Base-by-base conservation (phyloP, 2,888 invertebrate genomes). In the Odiellus spinosus region DNA sequence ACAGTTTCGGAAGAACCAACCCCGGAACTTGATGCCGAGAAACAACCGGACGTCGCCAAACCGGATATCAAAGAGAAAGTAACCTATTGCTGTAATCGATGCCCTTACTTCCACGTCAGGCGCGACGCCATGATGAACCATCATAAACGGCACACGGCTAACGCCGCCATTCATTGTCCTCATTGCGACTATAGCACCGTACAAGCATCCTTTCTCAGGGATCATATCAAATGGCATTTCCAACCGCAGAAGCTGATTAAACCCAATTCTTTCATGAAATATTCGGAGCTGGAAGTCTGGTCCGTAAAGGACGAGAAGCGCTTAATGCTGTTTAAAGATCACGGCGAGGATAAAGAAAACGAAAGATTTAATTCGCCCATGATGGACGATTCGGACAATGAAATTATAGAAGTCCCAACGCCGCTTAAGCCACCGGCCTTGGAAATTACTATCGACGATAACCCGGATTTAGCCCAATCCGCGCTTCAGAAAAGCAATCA, bases 181-280 rank as follows among this genome's bases (percentile, higher is more conserved):
- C 79, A 80, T 63, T 88, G 88, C 64, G 83, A 85, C 67, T 81
- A 82, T 63, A 78, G 79, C 19, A 80, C 80, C 20, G 74, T 77
- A 3, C 80, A 82, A 58, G 76, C 76, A 48, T 76, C 79, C 59
- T 76, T 80, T 55, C 68, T 86, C 33, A 73, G 78, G 38, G 85
- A 85, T 58, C 88, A 88, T 65, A 72, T 77, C 36, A 78, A 80
- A 60, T 71, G 82, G 45, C 87, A 87, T 64, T 84, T 86, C 56
- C 54, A 57, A 45, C 51, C 52, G 6, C 19, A 19, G 39, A 39
- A 46, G 8, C 15, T 51, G 3, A 43, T 50, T 18, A 44, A 51
- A 11, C 40, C 53, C 18, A 50, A 53, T 21, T 44, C 45, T 12
- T 53, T 49, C 18, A 48, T 49, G 43, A 50, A 51, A 21, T 51